Evolutionary conservation across 2,113 vertebrate species (phyloP).

Genomic region (Odocoileus virginianus): DNA sequence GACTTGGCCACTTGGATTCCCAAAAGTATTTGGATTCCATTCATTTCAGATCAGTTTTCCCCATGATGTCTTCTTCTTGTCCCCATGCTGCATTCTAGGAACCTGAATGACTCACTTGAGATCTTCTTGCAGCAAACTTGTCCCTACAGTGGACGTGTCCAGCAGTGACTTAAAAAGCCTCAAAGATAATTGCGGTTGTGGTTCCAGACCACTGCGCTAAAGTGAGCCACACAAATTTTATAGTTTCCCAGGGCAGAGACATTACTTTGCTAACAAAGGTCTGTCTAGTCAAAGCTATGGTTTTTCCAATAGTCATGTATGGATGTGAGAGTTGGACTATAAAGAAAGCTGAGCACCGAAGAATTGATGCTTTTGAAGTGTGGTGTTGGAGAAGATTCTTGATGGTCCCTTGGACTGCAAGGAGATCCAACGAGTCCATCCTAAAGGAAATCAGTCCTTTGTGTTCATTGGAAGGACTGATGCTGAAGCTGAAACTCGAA

Average conservation of each 20-base stretch:
- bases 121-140: background rate
- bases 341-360: rapidly evolving
- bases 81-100: background rate
- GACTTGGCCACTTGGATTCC: background rate
- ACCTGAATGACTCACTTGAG: background rate
- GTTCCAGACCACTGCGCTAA: background rate
- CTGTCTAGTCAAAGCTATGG: background rate
- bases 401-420: background rate
- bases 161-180: background rate
- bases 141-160: rapidly evolving
- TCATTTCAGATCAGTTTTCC: background rate
- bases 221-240: background rate
- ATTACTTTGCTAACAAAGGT: background rate
- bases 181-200: background rate
- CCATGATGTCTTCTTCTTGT: background rate
- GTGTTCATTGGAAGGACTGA: background rate
- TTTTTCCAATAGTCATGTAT: background rate
- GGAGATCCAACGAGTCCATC: background rate
- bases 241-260: background rate
- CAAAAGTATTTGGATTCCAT: too few relatives aligned
- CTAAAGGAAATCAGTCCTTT: background rate
- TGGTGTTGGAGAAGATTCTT: background rate
- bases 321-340: background rate
- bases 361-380: background rate
- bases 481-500: background rate